Conservation (phyloP, 1,140 invertebrate genomes). For the Drosophila insularis region DNA sequence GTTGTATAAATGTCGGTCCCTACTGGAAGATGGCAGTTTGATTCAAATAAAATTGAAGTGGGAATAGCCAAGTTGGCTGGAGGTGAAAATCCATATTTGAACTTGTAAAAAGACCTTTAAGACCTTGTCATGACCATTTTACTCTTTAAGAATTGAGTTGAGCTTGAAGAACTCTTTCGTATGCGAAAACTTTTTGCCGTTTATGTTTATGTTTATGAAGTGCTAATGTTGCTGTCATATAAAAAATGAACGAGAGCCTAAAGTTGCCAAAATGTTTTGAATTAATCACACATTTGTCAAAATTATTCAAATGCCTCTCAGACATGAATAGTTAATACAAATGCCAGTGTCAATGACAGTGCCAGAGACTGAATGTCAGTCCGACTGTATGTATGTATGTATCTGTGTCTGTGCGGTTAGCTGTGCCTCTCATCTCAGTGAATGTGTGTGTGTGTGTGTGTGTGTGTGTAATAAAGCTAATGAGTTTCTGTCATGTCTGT, state of each 20-base stretch:
- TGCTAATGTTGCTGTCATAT: conserved; percentile 62
- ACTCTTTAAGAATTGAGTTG: not conserved
- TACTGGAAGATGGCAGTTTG: not conserved
- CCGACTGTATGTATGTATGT: conserved; percentile 1
- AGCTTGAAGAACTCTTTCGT: not conserved
- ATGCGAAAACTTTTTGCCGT: not conserved
- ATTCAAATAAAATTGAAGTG: conserved; percentile 9
- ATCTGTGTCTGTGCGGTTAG: not conserved
- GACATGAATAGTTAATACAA: conserved; percentile 74
- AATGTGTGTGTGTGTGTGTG: conserved; percentile 52
- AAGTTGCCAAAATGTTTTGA: conserved; percentile 67
- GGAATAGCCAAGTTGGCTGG: not conserved
- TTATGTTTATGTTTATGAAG: conserved; percentile 48
- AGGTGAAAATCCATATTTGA: not conserved
- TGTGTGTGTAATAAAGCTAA: conserved; percentile 65
- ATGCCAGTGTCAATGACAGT: conserved; percentile 43
- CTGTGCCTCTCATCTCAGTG: not conserved
- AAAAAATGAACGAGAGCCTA: conserved; percentile 50
- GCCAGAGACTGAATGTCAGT: conserved; percentile 17
- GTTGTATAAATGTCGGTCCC: not conserved
- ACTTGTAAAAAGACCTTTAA: not conserved
- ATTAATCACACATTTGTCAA: conserved; percentile 77
- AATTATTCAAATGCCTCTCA: conserved; percentile 70
- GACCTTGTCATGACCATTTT: not conserved
- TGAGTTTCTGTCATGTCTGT: conserved; percentile 66